Percentiles rank a stretch among this genome's conserved stretches.
Conservation (phyloP, 2,113 vertebrate species). For the Myiopsitta monachus region DNA sequence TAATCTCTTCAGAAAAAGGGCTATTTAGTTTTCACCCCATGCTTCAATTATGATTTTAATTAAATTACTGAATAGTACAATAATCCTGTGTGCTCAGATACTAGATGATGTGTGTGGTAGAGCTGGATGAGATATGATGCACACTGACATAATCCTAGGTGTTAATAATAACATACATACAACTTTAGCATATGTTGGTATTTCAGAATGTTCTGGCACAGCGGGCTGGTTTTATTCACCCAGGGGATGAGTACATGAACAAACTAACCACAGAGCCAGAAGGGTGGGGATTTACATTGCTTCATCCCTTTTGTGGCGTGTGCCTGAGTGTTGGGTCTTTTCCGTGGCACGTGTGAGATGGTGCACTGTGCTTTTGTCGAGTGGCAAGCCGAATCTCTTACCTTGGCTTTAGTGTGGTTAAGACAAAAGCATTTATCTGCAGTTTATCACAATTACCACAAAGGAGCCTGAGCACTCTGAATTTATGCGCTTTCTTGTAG, state of each 20-base stretch:
- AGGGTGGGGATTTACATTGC: slow-evolving; percentile 22
- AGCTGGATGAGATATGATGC: not conserved
- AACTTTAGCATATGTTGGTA: not conserved
- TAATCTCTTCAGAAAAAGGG: not conserved
- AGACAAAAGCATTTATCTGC: slow-evolving; percentile 20
- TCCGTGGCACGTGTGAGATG: not conserved
- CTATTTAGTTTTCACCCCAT: not conserved
- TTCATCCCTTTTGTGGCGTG: not conserved
- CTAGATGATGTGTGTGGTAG: not conserved
- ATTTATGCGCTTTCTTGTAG: slow-evolving; percentile 5
- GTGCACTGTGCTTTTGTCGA: not conserved
- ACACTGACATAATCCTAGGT: slow-evolving; percentile 19
- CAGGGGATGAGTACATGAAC: not conserved
- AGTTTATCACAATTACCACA: slow-evolving; percentile 10
- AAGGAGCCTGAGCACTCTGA: not conserved
- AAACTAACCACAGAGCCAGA: not conserved
- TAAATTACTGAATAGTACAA: not conserved
- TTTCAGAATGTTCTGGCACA: slow-evolving; percentile 21
- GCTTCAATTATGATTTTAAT: slow-evolving; percentile 8
- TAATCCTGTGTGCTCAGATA: not conserved
- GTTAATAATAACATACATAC: not conserved
- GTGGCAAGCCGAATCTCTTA: not conserved
- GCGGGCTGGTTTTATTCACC: slow-evolving; percentile 7
- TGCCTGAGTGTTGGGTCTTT: not conserved
- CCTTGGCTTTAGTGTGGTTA: not conserved